Conservation (phyloP, 1,140 invertebrate genomes). For the Trigoniulus corallinus region DNA sequence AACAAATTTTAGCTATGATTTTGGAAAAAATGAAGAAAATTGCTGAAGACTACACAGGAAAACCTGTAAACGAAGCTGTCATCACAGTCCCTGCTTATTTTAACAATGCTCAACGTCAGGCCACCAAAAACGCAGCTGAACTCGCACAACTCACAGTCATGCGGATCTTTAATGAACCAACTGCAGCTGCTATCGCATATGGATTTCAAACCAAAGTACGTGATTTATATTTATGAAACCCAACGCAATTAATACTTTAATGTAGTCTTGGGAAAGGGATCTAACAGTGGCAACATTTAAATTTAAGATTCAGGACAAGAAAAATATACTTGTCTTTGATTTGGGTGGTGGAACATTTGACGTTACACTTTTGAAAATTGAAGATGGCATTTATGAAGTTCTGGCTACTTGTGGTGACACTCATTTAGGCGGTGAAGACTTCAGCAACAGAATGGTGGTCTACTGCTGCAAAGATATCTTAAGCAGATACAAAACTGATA, state of each 20-base stretch:
- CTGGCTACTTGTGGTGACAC: constrained; percentile 42
- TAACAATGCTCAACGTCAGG: constrained; percentile 25
- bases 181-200: constrained; percentile 15
- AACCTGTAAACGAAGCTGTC: constrained; percentile 19
- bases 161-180: constrained; percentile 13
- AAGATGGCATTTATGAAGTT: constrained; percentile 27
- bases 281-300: no score
- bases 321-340: constrained; percentile 10
- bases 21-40: constrained; percentile 31
- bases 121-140: constrained; percentile 13
- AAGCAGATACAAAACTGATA: constrained; percentile 3
- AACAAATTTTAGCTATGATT: constrained; percentile 40
- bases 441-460: constrained; percentile 34
- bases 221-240: neutral
- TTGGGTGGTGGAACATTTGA: constrained; percentile 16
- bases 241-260: neutral
- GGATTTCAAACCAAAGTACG: constrained; percentile 4
- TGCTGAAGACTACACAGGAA: constrained; percentile 21
- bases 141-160: constrained; percentile 13
- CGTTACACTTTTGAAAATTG: constrained; percentile 10
- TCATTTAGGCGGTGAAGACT: constrained; percentile 14
- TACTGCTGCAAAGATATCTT: constrained; percentile 41
- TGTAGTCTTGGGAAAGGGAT: no score
- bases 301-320: no score
- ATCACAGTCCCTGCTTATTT: constrained; percentile 31